Percentiles rank a stretch among this genome's conserved stretches.
These are phyloP conservation scores for Chaenocephalus aceratus DNA, from an alignment of 2,113 vertebrate genomes.

Conservation along the genomic window DNA sequence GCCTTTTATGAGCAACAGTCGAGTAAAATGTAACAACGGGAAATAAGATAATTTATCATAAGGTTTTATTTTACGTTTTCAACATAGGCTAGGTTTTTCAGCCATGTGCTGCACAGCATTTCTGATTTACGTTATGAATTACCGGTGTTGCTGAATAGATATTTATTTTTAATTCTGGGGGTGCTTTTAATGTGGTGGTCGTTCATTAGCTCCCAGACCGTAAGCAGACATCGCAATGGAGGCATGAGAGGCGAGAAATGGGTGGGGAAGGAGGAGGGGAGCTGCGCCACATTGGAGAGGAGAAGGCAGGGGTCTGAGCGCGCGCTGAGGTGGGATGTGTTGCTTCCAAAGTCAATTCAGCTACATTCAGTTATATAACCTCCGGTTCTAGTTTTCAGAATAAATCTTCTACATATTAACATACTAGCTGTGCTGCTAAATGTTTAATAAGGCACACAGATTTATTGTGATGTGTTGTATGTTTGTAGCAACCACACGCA, in stretches of 20 bases:
- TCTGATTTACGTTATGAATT: neutral
- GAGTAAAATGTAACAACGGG: neutral
- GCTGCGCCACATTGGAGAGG: conserved; percentile 69
- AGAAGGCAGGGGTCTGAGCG: conserved; percentile 61
- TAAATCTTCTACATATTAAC: neutral
- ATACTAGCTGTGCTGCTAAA: fast-evolving
- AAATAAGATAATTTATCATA: neutral
- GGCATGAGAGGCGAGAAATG: conserved; percentile 54
- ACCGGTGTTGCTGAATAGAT: neutral
- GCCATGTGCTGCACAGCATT: conserved; percentile 17
- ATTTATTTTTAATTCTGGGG: conserved; percentile 29
- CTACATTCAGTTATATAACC: fast-evolving
- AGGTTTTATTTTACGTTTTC: neutral
- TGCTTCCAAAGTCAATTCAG: conserved; percentile 51
- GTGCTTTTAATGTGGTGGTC: conserved; percentile 46
- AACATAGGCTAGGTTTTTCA: neutral
- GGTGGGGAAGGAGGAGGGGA: conserved; percentile 59
- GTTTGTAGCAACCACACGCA: neutral
- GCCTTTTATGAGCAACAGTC: conserved; percentile 3
- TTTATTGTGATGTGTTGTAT: neutral
- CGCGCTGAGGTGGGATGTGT: conserved; percentile 73
- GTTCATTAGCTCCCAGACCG: conserved; percentile 56
- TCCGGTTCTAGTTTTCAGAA: conserved; percentile 32
- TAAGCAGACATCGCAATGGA: conserved; percentile 65
- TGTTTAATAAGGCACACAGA: neutral